A percentile compares a stretch with the other conserved stretches of the same genome.
Conservation (phyloP, 1,140 invertebrate species). For the Neodiprion fabricii region DNA sequence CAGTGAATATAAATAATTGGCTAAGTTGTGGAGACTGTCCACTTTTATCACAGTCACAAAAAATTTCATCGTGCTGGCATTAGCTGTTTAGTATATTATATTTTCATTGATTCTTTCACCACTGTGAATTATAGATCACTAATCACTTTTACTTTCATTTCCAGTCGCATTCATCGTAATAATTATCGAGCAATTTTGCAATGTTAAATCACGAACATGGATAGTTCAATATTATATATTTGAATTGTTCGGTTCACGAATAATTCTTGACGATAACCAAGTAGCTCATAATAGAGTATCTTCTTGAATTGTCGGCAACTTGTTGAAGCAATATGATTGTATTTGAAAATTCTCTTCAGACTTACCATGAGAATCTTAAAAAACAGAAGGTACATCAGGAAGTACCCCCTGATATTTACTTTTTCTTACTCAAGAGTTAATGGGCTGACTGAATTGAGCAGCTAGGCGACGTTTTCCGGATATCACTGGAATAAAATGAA, state of each 20-base stretch:
- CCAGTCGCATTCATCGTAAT: no score
- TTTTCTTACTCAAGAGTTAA: constrained; percentile 32
- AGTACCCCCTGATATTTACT: neutral
- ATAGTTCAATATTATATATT: neutral
- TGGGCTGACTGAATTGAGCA: constrained; percentile 57
- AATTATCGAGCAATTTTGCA: no score
- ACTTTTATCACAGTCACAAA: no score
- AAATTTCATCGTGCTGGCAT: no score
- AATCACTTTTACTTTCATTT: no score
- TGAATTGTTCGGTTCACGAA: neutral
- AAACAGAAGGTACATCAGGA: neutral
- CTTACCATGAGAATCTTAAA: neutral
- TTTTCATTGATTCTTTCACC: neutral
- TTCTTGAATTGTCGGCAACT: neutral
- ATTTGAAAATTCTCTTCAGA: neutral
- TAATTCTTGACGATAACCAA: neutral
- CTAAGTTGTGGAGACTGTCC: no score
- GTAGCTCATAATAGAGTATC: neutral
- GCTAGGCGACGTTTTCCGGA: constrained; percentile 55
- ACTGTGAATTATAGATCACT: neutral
- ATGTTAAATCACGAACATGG: neutral
- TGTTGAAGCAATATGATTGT: neutral
- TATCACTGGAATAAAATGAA: constrained; percentile 35
- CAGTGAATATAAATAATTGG: neutral
- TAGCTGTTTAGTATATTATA: no score